Evolutionary conservation across 2,797 vertebrate species (phyloP).

Genomic region (Galaxias olidus): DNA sequence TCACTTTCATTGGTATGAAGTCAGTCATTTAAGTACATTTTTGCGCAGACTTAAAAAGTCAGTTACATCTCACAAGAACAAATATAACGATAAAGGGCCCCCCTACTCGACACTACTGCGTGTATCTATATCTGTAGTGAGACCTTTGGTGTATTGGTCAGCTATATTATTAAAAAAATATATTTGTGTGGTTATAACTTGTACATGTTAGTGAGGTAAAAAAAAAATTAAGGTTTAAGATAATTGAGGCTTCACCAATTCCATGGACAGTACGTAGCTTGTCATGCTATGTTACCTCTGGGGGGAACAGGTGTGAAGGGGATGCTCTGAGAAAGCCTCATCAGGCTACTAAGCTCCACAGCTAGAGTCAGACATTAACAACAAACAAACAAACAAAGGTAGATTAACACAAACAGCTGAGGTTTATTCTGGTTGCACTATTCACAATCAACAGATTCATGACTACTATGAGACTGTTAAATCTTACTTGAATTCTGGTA

Average conservation of each 20-base stretch:
- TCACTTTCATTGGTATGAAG: too few species aligned
- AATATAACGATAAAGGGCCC: too few species aligned
- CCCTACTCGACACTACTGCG: too few species aligned
- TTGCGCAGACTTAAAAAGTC: too few species aligned
- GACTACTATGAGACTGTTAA: neutral
- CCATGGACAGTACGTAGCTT: neutral
- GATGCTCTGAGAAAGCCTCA: conserved; percentile 97
- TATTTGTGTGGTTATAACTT: too few species aligned
- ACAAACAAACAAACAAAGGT: conserved; percentile 20
- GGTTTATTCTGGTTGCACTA: neutral
- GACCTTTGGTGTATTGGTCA: too few species aligned
- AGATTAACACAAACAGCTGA: conserved; percentile 8
- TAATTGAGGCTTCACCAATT: neutral
- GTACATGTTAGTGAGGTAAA: too few species aligned
- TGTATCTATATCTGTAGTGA: neutral
- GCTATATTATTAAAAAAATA: too few species aligned
- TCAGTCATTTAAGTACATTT: too few species aligned
- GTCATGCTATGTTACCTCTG: conserved; percentile 81
- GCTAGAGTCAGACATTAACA: conserved; percentile 71
- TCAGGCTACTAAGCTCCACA: conserved; percentile 98
- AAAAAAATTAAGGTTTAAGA: too few species aligned
- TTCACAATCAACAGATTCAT: too few species aligned
- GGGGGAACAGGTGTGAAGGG: conserved; percentile 97
- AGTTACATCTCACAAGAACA: too few species aligned
- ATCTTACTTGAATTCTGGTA: conserved; percentile 96